These are phyloP conservation scores for Ladona fulva DNA, from an alignment of 1,140 invertebrate genomes.

Conservation along the genomic window DNA sequence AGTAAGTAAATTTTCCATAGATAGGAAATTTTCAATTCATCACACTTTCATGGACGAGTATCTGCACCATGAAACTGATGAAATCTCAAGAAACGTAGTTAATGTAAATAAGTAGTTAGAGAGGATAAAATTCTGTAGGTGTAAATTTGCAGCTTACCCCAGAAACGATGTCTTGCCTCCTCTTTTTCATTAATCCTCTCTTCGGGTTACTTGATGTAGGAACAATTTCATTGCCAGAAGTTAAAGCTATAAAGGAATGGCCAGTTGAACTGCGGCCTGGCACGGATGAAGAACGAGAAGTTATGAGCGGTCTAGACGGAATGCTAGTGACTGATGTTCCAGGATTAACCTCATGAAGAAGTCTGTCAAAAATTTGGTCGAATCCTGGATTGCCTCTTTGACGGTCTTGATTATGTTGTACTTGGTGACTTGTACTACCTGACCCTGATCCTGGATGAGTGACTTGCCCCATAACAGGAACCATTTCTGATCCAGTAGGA, in stretches of 20 bases:
- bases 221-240: constrained; percentile 37
- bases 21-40: too few relatives aligned
- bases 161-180: constrained; percentile 12
- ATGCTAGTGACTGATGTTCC: not conserved
- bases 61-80: too few relatives aligned
- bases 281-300: not conserved
- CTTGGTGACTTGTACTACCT: not conserved
- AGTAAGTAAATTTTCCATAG: too few relatives aligned
- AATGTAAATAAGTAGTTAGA: too few relatives aligned
- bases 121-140: too few relatives aligned
- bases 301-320: not conserved
- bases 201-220: constrained; percentile 39
- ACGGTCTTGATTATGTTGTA: not conserved
- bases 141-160: too few relatives aligned
- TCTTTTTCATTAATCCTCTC: constrained; percentile 1
- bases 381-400: not conserved
- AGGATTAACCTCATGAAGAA: not conserved
- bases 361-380: too few relatives aligned
- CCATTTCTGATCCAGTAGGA: constrained; percentile 12
- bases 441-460: constrained; percentile 12
- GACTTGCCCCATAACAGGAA: not conserved
- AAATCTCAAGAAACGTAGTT: too few relatives aligned
- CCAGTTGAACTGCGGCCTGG: not conserved
- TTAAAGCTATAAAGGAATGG: constrained; percentile 1
- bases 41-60: too few relatives aligned